Base-by-base conservation (phyloP, 2,113 vertebrate genomes). In the Conger conger region DNA sequence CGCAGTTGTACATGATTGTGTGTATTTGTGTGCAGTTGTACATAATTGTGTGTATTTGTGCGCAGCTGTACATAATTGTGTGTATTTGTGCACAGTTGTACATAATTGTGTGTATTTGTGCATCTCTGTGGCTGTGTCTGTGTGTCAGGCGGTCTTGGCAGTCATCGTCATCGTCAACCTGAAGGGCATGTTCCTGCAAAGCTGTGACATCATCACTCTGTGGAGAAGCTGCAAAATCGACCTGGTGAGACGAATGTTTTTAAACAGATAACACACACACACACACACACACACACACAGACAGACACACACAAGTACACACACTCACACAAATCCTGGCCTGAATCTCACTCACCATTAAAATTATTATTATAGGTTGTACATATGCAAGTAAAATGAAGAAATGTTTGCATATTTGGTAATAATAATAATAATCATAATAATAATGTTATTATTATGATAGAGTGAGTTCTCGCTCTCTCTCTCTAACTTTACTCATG, bases 121-220 rank as follows among this genome's bases (percentile, higher is more conserved):
- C 77, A 42, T 50, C 7, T 50, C 45, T 87, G 83, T 83, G 53
- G 37, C 42, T 38, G 50, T 38, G 45, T 50, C 53, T 38, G 45
- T 50, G 45, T 50, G 53, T 7, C 92, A 99, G 98, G 97, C 97
- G 0, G 96, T 99, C 50, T 90, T 99, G 89, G 88, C 98, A 37
- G 94, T 96, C 5, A 96, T 95, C 13, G 94, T 99, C 73, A 95
- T 99, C 2, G 88, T 95, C 86, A 99, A 99, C 90, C 93, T 99
- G 89, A 98, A 97, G 87, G 97, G 98, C 76, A 99, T 99, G 96
- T 94, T 97, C 90, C 94, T 89, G 90, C 98, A 99, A 92, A 96
- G 96, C 83, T 3, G 0, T 0, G 97, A 99, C 30, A 20, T 99
- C 1, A 5, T 85, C 2, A 35, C 9, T 0, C 95, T 99, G 80